Percentiles rank a stretch among this genome's conserved stretches.
Conservation (phyloP, 2,888 invertebrate genomes). For the Dynastes grantii region DNA sequence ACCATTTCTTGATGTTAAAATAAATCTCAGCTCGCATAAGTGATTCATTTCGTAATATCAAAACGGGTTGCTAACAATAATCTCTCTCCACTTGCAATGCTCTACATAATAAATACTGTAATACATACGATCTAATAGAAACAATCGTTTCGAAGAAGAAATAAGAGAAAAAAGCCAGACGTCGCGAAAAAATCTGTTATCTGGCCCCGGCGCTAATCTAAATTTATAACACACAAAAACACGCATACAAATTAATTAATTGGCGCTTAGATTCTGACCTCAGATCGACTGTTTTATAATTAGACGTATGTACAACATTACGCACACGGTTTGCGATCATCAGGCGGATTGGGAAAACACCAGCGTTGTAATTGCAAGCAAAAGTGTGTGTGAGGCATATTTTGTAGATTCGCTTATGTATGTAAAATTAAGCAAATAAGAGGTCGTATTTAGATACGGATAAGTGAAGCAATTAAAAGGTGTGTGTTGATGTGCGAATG, state of each 20-base stretch:
- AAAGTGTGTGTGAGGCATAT: too few species aligned
- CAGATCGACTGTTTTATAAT: slow-evolving; percentile 42
- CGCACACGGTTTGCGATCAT: not conserved
- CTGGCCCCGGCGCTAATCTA: slow-evolving; percentile 45
- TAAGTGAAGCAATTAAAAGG: too few species aligned
- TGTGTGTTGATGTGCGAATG: too few species aligned
- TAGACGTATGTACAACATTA: slow-evolving; percentile 19
- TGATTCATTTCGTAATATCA: slow-evolving; percentile 43
- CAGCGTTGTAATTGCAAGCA: not conserved
- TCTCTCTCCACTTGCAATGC: not conserved
- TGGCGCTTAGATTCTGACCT: slow-evolving; percentile 48
- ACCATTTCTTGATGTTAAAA: slow-evolving; percentile 36
- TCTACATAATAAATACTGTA: slow-evolving; percentile 30
- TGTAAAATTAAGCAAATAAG: too few species aligned
- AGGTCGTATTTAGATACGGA: too few species aligned
- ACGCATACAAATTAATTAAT: slow-evolving; percentile 49
- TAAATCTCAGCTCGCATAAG: slow-evolving; percentile 14
- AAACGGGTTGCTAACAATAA: slow-evolving; percentile 14
- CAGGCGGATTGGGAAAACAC: slow-evolving; percentile 30
- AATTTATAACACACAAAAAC: slow-evolving; percentile 42
- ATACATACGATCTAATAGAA: slow-evolving; percentile 5
- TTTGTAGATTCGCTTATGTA: too few species aligned
- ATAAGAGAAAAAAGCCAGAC: slow-evolving; percentile 24
- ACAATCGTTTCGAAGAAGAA: slow-evolving; percentile 29
- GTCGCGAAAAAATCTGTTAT: slow-evolving; percentile 44